Evolutionary conservation across 1,140 invertebrate genomes (phyloP).

Genomic region (Steinernema feltiae): DNA sequence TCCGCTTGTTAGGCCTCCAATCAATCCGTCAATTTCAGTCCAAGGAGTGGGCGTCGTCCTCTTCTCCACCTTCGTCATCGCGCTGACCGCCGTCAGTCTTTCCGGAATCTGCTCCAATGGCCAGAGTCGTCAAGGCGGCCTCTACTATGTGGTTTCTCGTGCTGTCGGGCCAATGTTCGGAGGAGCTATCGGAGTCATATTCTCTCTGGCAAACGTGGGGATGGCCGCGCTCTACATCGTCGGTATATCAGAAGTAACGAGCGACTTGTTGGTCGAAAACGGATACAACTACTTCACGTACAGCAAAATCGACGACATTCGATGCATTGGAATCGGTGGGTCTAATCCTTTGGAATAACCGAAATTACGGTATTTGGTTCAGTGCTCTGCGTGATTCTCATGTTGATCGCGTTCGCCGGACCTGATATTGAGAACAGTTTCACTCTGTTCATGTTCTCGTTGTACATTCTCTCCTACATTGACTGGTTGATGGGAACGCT

Average conservation of each 20-base stretch:
- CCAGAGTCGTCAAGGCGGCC: constrained; percentile 88
- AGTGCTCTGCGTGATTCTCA: constrained; percentile 34
- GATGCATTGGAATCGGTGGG: constrained; percentile 4
- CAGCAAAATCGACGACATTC: not conserved
- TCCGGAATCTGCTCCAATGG: constrained; percentile 97
- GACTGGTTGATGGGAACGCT: constrained; percentile 68
- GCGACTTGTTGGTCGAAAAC: constrained; percentile 57
- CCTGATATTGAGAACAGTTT: constrained; percentile 55
- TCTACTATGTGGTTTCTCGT: constrained; percentile 60
- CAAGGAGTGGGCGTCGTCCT: constrained; percentile 69
- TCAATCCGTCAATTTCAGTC: too few species aligned
- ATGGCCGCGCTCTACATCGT: constrained; percentile 96
- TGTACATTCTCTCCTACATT: constrained; percentile 81
- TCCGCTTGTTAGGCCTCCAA: too few species aligned
- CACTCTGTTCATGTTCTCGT: constrained; percentile 83
- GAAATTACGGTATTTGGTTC: not conserved
- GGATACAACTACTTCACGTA: constrained; percentile 60
- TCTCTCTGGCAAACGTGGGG: constrained; percentile 91
- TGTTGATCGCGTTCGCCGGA: constrained; percentile 52
- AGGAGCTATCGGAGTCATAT: constrained; percentile 89
- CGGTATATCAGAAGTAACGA: constrained; percentile 88
- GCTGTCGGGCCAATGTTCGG: constrained; percentile 94
- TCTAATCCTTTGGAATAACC: not conserved
- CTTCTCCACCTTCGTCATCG: constrained; percentile 80
- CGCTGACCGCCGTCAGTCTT: constrained; percentile 87